These are phyloP conservation scores for Tachystola acroxantha DNA, from an alignment of 2,888 invertebrate genomes.

Conservation along the genomic window DNA sequence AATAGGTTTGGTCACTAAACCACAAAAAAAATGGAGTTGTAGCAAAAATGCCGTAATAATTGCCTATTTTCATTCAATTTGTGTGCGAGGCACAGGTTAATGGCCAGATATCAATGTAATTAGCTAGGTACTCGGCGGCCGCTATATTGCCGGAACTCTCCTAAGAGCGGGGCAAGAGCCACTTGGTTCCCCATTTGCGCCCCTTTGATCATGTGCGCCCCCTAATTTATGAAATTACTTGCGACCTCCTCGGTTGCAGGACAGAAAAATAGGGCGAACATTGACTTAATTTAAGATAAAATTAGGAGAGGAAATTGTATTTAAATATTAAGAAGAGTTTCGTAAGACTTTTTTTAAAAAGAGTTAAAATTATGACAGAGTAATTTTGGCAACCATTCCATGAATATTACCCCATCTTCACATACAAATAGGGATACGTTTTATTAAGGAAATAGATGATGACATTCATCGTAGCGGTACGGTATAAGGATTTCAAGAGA, in stretches of 20 bases:
- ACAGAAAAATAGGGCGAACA: not conserved
- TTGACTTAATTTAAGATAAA: not conserved
- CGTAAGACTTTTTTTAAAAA: too few species aligned
- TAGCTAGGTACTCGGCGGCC: constrained; percentile 20
- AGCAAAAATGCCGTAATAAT: too few species aligned
- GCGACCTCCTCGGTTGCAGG: not conserved
- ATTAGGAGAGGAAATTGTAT: not conserved
- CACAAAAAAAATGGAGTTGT: too few species aligned
- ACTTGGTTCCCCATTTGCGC: constrained; percentile 28
- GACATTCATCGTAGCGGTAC: too few species aligned
- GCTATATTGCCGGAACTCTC: constrained; percentile 25
- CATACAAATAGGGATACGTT: too few species aligned
- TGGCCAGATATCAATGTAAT: constrained; percentile 18
- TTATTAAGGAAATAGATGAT: too few species aligned
- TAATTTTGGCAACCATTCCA: too few species aligned
- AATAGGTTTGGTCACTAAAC: too few species aligned
- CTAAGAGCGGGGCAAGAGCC: constrained; percentile 20
- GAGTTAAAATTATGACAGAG: too few species aligned
- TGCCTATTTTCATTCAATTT: constrained; percentile 21
- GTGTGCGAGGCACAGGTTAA: constrained; percentile 7
- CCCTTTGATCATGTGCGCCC: constrained; percentile 41
- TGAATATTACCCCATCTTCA: too few species aligned
- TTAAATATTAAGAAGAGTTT: too few species aligned
- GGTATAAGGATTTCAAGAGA: too few species aligned
- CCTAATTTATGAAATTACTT: constrained; percentile 52